Base-by-base conservation (phyloP, 2,113 vertebrate species). In the Odontophorus gujanensis region DNA sequence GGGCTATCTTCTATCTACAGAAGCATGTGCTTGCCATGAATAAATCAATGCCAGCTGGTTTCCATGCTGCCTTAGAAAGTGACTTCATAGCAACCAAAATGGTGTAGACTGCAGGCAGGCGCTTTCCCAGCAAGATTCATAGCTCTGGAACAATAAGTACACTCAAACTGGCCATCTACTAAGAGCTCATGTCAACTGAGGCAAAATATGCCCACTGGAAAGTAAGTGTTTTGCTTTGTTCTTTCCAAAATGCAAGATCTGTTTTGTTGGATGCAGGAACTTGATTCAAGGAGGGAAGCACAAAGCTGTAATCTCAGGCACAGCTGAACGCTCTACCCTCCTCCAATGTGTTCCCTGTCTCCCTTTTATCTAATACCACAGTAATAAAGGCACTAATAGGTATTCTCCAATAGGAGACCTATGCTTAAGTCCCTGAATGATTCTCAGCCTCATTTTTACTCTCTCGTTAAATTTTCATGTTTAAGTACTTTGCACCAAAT, bases 401-500 rank as follows among this genome's bases (percentile, higher is more conserved):
- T 36, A 66, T n/a, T 80, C 42, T 65, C 73, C 36, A 13, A 48
- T 76, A 71, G 0, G 1, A 87, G 34, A 38, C 75, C 50, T 62
- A 53, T 0, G 6, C 40, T 28, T 67, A 32, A 88, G 24, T 88
- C 25, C 68, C 85, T 93, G 61, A 96, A 88, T 40, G 47, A 81
- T 79, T 72, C 57, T 88, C 48, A 80, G 69, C 51, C 76, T 93
- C 53, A 30, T 43, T 94, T 96, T 95, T 67, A 93, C 50, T 78
- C 25, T 2, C 68, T 90, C 26, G 65, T 93, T 95, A 91, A 91
- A 83, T 71, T 83, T 87, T 91, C 85, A 71, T 66, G 74, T 47
- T 59, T 59, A 93, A 90, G 80, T 84, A 81, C 76, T 92, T 86
- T 20, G 66, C 85, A 81, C 17, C 36, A 74, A 92, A 93, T 57